A percentile compares a stretch with the other conserved stretches of the same genome.
Conservation (phyloP, 2,888 invertebrate genomes). For the Campopleginae sp. region DNA sequence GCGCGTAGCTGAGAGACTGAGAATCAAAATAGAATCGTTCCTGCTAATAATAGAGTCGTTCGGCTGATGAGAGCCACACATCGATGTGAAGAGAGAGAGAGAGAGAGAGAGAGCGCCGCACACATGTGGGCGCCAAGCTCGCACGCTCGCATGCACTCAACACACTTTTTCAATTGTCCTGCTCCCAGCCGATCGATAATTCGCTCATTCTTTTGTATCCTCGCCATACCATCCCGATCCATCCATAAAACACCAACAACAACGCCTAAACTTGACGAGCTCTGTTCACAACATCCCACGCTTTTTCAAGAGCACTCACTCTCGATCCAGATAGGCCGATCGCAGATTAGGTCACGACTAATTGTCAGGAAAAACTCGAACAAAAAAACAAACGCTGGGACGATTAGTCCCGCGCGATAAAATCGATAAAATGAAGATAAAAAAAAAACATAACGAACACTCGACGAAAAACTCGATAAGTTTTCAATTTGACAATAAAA, state of each 20-base stretch:
- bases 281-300: background rate
- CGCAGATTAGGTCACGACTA: slow-evolving; percentile 1
- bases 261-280: background rate
- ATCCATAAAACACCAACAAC: background rate
- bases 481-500: background rate
- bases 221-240: background rate
- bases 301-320: slow-evolving; percentile 1
- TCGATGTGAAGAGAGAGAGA: slow-evolving; percentile 10
- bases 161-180: slow-evolving; percentile 28
- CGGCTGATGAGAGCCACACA: slow-evolving; percentile 26
- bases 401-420: background rate
- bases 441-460: background rate
- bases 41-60: slow-evolving; percentile 60
- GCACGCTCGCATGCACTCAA: background rate
- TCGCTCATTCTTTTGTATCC: slow-evolving; percentile 25
- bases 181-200: slow-evolving; percentile 40
- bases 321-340: slow-evolving; percentile 1
- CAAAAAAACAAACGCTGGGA: background rate
- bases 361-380: background rate
- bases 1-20: slow-evolving; percentile 27
- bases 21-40: slow-evolving; percentile 61
- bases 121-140: slow-evolving; percentile 44
- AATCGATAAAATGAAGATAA: background rate
- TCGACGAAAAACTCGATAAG: background rate
- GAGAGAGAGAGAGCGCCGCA: background rate